phyloP scores from a whole-genome alignment of 2,797 vertebrate genomes.

The Xenopus petersii region DNA sequence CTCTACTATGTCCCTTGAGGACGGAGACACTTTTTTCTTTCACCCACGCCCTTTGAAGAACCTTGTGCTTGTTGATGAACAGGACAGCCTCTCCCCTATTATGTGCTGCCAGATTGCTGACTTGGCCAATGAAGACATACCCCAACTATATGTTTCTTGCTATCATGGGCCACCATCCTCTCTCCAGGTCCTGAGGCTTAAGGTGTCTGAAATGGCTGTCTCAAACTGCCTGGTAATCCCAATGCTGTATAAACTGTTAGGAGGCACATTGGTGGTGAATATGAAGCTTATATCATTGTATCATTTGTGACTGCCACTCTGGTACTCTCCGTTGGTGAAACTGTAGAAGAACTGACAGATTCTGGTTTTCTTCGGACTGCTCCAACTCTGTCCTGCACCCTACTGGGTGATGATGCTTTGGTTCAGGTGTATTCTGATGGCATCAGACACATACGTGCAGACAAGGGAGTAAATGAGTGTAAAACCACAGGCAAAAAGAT shows the following conservation, averaged over 20 bases:
- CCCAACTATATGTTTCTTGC: constrained; percentile 91
- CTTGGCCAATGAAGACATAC: constrained; percentile 96
- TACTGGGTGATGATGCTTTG: constrained; percentile 92
- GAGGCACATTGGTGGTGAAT: constrained; percentile 88
- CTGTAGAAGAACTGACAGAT: constrained; percentile 97
- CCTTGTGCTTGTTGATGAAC: constrained; percentile 91
- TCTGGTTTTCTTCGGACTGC: constrained; percentile 96
- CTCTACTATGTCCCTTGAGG: constrained; percentile 95
- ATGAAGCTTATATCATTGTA: constrained; percentile 97
- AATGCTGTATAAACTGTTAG: constrained; percentile 99
- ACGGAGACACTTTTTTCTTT: no score
- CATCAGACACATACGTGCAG: constrained; percentile 93
- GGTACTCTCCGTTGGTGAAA: constrained; percentile 95
- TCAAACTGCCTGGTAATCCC: constrained; percentile 98
- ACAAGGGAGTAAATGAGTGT: constrained; percentile 98
- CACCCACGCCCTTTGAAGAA: constrained; percentile 96
- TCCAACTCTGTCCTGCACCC: constrained; percentile 92
- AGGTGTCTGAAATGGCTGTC: constrained; percentile 99
- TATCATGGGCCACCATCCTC: constrained; percentile 91
- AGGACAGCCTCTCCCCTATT: constrained; percentile 96
- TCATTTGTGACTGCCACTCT: constrained; percentile 97
- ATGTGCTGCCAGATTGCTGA: constrained; percentile 97
- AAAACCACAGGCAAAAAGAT: constrained; percentile 97
- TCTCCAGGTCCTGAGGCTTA: constrained; percentile 89
- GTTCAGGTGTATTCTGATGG: constrained; percentile 98